phyloP scores from a whole-genome alignment of 2,797 vertebrate genomes.

The Sylvilagus floridanus region DNA sequence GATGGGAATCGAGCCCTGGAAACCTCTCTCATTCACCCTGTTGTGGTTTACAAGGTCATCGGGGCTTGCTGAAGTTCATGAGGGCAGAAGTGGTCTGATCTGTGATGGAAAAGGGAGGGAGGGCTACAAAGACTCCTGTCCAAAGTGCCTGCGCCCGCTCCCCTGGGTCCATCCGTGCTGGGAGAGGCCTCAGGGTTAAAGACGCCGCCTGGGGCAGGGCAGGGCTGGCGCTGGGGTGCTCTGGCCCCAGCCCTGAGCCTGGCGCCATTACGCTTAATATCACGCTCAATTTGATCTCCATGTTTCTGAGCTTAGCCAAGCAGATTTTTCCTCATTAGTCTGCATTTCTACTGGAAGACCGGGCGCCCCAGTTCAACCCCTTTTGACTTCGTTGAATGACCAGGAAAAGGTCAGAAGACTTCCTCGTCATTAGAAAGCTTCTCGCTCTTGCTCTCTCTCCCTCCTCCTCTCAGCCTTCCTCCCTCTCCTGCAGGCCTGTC shows the following conservation, averaged over 20 bases:
- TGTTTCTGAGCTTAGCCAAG: slow-evolving; percentile 69
- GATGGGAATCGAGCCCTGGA: not conserved
- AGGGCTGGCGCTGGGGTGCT: not conserved
- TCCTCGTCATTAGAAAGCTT: slow-evolving; percentile 48
- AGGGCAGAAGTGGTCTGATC: not conserved
- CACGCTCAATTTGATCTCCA: slow-evolving; percentile 60
- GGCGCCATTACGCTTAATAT: slow-evolving; percentile 18
- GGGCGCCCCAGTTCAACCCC: slow-evolving; percentile 33
- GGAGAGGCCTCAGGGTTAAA: not conserved
- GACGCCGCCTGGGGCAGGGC: rapidly evolving
- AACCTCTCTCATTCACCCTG: not conserved
- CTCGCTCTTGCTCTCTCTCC: not conserved
- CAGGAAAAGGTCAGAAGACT: slow-evolving; percentile 72
- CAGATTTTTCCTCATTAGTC: slow-evolving; percentile 74
- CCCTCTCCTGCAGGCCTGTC: not conserved
- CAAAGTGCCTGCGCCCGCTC: not conserved
- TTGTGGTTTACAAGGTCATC: not conserved
- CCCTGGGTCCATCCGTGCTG: not conserved
- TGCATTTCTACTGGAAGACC: slow-evolving; percentile 65
- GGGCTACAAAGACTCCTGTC: too few species aligned
- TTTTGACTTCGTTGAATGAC: slow-evolving; percentile 61
- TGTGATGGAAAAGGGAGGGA: not conserved
- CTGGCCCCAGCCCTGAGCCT: not conserved
- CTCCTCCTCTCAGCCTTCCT: not conserved
- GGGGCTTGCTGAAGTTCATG: not conserved